A percentile compares a stretch with the other conserved stretches of the same genome.
Conservation (phyloP, 2,888 invertebrate genomes). For the Sipha maydis region DNA sequence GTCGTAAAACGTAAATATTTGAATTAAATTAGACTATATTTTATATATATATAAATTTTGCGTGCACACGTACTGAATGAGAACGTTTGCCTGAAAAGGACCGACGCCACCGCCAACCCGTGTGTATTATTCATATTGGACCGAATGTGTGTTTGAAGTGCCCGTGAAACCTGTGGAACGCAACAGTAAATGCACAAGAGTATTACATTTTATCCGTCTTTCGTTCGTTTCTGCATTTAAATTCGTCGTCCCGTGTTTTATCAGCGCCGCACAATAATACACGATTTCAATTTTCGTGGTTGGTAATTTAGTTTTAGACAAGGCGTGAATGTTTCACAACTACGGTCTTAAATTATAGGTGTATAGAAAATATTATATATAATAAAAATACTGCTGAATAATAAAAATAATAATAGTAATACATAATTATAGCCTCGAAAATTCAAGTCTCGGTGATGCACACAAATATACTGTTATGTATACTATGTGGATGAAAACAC, state of each 20-base stretch:
- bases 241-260: neutral
- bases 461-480: too few relatives aligned
- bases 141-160: neutral
- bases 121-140: conserved; percentile 20
- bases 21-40: conserved; percentile 15
- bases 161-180: neutral
- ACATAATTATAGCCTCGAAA: too few relatives aligned
- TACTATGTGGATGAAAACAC: neutral
- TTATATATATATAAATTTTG: neutral
- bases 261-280: too few relatives aligned
- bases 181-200: neutral
- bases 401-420: neutral
- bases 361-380: neutral
- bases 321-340: neutral
- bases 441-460: too few relatives aligned
- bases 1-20: conserved; percentile 30
- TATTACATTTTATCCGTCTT: neutral
- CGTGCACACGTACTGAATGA: neutral
- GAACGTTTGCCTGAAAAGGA: neutral
- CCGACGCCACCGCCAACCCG: neutral
- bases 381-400: neutral
- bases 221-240: neutral
- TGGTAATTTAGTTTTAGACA: conserved; percentile 21
- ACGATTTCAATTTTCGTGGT: conserved; percentile 15
- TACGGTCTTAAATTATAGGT: neutral